Conservation (phyloP, 1,140 invertebrate species). For the Teleopsis dalmanni region DNA sequence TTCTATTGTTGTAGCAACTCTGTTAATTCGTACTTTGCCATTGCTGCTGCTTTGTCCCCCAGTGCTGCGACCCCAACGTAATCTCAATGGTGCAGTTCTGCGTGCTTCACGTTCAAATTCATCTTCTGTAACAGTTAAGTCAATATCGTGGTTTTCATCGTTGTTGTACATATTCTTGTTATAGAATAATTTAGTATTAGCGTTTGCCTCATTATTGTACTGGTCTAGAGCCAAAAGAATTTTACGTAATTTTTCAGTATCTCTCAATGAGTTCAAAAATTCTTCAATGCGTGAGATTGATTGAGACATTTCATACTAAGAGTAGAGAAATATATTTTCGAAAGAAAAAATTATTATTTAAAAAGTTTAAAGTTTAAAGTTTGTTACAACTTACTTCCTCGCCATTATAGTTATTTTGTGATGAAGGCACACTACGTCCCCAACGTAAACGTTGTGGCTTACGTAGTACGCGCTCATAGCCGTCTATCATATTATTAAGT, state of each 20-base stretch:
- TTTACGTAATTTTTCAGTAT: slow-evolving; percentile 22
- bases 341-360: background rate
- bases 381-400: slow-evolving; percentile 3
- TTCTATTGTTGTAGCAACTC: no score
- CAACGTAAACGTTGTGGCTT: slow-evolving; percentile 38
- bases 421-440: slow-evolving; percentile 29
- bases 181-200: background rate
- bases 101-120: slow-evolving; percentile 31
- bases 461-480: slow-evolving; percentile 28
- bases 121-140: no score
- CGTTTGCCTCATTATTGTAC: slow-evolving; percentile 9
- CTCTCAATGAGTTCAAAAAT: slow-evolving; percentile 18
- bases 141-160: no score
- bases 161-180: background rate
- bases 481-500: slow-evolving; percentile 20
- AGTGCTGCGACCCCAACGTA: slow-evolving; percentile 40
- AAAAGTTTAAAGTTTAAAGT: background rate
- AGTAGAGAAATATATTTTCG: background rate
- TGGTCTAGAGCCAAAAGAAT: slow-evolving; percentile 23
- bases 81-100: slow-evolving; percentile 31
- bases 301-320: no score
- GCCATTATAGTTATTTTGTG: slow-evolving; percentile 1
- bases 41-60: slow-evolving; percentile 13
- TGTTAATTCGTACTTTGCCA: no score
- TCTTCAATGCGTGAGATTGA: slow-evolving; percentile 7